phyloP scores from a whole-genome alignment of 2,113 vertebrate genomes.

The Phrynosoma blainvillii region DNA sequence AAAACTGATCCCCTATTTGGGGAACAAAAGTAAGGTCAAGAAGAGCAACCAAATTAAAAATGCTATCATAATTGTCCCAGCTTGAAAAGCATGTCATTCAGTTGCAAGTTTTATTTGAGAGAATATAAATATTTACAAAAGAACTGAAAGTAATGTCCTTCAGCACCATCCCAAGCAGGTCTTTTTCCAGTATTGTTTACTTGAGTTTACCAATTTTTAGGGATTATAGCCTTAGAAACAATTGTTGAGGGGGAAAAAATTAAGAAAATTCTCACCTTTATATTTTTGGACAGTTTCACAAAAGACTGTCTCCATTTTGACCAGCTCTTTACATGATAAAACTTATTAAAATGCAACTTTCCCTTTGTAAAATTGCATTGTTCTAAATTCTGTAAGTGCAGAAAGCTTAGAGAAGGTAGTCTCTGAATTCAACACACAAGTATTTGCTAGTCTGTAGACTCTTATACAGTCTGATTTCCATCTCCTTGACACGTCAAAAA shows the following conservation, averaged over 20 bases:
- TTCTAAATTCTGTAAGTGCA: background rate
- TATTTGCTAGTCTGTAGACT: conserved; percentile 27
- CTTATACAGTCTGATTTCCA: conserved; percentile 5
- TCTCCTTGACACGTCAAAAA: conserved; percentile 61
- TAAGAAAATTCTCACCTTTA: background rate
- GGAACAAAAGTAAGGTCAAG: background rate
- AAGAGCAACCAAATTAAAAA: background rate
- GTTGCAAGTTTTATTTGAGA: background rate
- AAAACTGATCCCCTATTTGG: too few relatives aligned
- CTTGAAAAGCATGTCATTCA: background rate
- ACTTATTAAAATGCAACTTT: conserved; percentile 1
- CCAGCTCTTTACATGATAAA: rapidly evolving
- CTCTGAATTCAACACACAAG: conserved; percentile 12
- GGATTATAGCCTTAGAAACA: background rate
- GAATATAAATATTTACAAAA: rapidly evolving
- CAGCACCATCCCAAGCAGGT: background rate
- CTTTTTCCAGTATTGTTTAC: background rate
- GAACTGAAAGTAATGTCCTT: background rate
- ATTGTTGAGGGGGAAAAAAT: background rate
- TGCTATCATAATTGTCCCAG: background rate
- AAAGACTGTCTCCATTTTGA: background rate
- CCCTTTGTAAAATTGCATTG: background rate
- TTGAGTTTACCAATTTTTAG: too few relatives aligned
- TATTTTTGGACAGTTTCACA: background rate
- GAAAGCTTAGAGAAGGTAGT: conserved; percentile 53